Percentiles rank a stretch among this genome's conserved stretches.
Conservation (phyloP, 2,888 invertebrate species). For the Leptinotarsa tumamoca region DNA sequence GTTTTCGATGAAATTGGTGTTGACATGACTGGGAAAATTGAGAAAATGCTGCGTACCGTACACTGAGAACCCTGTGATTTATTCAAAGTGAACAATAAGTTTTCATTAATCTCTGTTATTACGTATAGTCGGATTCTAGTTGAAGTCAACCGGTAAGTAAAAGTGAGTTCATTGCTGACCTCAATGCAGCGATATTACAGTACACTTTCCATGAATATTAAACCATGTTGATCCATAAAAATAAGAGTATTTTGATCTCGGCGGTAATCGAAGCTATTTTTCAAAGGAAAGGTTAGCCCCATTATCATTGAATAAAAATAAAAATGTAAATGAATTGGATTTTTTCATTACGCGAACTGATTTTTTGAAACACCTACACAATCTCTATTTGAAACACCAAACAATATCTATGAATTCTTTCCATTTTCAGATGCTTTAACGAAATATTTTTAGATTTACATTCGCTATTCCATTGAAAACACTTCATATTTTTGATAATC, state of each 20-base stretch:
- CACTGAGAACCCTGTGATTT: background rate
- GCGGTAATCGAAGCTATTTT: no score
- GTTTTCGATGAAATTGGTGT: conserved; percentile 9
- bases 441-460: no score
- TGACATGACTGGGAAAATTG: background rate
- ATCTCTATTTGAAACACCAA: no score
- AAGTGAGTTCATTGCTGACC: conserved; percentile 46
- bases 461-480: no score
- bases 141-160: conserved; percentile 43
- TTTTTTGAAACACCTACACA: no score
- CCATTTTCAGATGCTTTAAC: no score
- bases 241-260: background rate
- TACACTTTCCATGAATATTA: conserved; percentile 44
- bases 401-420: no score
- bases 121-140: conserved; percentile 33
- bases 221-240: background rate
- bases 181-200: conserved; percentile 35
- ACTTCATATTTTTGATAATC: no score
- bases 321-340: background rate
- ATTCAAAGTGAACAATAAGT: conserved; percentile 26
- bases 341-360: no score
- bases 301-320: no score
- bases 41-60: background rate
- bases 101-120: conserved; percentile 8
- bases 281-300: no score